phyloP scores from a whole-genome alignment of 2,113 vertebrate species.

The Zeus faber region DNA sequence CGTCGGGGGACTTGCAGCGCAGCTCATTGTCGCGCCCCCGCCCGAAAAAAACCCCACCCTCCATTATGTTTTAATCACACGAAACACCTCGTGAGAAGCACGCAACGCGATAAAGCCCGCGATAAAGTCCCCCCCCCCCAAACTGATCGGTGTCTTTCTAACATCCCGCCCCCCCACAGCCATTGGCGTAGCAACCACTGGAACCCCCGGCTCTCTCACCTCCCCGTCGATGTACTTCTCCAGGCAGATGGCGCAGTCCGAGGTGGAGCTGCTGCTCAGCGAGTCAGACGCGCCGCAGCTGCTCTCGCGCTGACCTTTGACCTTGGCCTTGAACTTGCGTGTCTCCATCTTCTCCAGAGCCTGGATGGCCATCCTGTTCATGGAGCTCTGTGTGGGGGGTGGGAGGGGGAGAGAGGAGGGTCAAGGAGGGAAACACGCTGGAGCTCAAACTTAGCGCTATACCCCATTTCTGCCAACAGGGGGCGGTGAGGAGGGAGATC shows the following conservation, averaged over 20 bases:
- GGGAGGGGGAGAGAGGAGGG: not conserved
- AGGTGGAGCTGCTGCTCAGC: conserved; percentile 93
- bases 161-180: too few species aligned
- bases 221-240: conserved; percentile 98
- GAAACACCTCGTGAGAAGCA: conserved; percentile 9
- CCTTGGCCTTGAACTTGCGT: conserved; percentile 94
- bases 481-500: too few species aligned
- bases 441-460: too few species aligned
- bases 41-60: not conserved
- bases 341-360: conserved; percentile 99
- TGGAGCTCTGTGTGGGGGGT: conserved; percentile 81
- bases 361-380: conserved; percentile 97
- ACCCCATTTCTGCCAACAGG: too few species aligned
- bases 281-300: conserved; percentile 89
- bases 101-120: not conserved
- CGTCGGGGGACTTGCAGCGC: conserved; percentile 63
- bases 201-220: conserved; percentile 80
- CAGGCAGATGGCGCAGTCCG: conserved; percentile 98
- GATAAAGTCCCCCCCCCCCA: not conserved
- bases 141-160: not conserved
- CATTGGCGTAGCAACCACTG: not conserved
- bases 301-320: conserved; percentile 85
- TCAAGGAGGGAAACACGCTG: not conserved
- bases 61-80: conserved; percentile 41
- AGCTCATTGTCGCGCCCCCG: too few species aligned